Base-by-base conservation (phyloP, 2,797 vertebrate species). In the Argya squamiceps region DNA sequence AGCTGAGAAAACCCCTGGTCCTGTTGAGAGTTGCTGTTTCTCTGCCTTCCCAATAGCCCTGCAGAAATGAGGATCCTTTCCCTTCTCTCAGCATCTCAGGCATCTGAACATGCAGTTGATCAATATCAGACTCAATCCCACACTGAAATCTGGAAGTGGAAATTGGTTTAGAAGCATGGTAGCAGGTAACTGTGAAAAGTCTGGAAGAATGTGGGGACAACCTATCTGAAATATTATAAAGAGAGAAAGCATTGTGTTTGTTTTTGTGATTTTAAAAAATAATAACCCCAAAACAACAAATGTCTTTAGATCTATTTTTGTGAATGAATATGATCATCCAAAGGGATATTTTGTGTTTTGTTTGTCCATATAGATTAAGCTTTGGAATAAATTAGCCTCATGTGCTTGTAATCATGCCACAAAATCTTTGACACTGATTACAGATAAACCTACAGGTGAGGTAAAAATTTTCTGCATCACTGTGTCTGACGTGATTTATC, bases 251-350 rank as follows among this genome's bases (percentile, higher is more conserved):
- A 2, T 43, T 68, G 7, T 4, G 3, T 23, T 53, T 79, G 12
- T 14, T 76, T 85, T 56, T 26, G 23, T 55, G 9, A 50, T 30
- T 81, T 50, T 10, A 3, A 24, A 52, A 84, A 26, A 44, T 0
- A 65, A 32, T 8, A 44, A 30, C 6, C 3, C 9, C 16, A 11
- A 63, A 55, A 21, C 0, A 0, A 46, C 2, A 0, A 12, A 3
- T 43, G 15, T 30, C 4, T 65, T 49, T 27, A 70, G 20, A 11
- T 22, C 2, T 8, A 0, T 52, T 55, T 65, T 46, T 49, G 13
- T 58, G 22, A 43, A 30, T 68, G 6, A 46, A 2, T 69, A 3
- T 69, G 20, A 22, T 69, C 11, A 71, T 58, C 26, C 32, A 44
- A 8, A 49, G 29, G 10, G 18, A 5, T 65, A 30, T 21, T 41